A percentile compares a stretch with the other conserved stretches of the same genome.
phyloP scores from a whole-genome alignment of 1,140 invertebrate species.

The Lasioglossum albipes region DNA sequence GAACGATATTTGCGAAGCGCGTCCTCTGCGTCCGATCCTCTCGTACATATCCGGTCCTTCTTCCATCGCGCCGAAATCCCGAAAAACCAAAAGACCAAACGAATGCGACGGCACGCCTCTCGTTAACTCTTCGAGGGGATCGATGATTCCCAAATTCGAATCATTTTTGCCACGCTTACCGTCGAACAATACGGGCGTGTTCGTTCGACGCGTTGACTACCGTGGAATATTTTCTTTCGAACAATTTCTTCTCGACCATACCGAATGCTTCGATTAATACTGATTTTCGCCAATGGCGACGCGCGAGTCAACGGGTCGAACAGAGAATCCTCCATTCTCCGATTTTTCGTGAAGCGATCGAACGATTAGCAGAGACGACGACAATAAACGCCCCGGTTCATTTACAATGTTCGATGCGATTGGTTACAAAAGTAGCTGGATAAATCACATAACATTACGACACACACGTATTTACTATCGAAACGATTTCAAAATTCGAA shows the following conservation, averaged over 20 bases:
- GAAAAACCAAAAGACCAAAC: not conserved
- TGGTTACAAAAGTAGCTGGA: not conserved
- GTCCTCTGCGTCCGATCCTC: slow-evolving; percentile 1
- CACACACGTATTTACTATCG: too few relatives aligned
- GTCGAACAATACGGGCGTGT: too few relatives aligned
- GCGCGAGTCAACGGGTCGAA: not conserved
- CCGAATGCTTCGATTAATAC: not conserved
- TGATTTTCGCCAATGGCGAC: not conserved
- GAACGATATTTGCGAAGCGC: not conserved
- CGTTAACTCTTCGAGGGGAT: not conserved
- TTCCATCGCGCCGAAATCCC: slow-evolving; percentile 45
- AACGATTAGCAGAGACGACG: not conserved
- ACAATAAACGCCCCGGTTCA: not conserved
- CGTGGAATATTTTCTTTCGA: not conserved
- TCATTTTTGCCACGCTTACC: not conserved
- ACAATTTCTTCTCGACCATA: not conserved
- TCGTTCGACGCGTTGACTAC: not conserved
- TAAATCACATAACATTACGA: too few relatives aligned
- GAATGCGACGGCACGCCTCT: slow-evolving; percentile 12
- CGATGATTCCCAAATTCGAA: not conserved
- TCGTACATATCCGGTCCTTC: slow-evolving; percentile 15
- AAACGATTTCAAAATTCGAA: too few relatives aligned
- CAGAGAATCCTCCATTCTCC: not conserved
- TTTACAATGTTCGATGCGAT: not conserved
- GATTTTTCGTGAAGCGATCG: not conserved